These are phyloP conservation scores for Ylistrum balloti DNA, from an alignment of 1,140 invertebrate genomes.

Conservation along the genomic window DNA sequence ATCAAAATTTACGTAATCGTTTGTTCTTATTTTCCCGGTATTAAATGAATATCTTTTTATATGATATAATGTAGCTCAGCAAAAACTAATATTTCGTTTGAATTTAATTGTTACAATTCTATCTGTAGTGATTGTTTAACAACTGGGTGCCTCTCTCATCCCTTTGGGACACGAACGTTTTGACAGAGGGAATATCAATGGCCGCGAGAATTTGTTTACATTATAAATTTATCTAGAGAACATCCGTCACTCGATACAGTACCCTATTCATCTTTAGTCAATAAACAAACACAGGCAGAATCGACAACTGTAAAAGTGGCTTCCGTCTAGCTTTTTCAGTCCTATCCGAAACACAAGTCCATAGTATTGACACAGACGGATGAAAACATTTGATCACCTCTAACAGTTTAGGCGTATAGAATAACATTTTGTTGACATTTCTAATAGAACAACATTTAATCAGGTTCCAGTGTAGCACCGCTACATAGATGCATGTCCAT, in stretches of 20 bases:
- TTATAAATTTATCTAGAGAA: slow-evolving; percentile 2
- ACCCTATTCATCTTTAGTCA: not conserved
- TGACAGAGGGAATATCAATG: not conserved
- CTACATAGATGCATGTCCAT: not conserved
- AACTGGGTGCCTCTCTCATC: not conserved
- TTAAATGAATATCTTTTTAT: no score
- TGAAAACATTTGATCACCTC: not conserved
- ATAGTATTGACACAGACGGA: not conserved
- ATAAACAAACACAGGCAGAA: slow-evolving; percentile 7
- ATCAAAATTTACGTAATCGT: no score
- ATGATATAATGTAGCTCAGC: no score
- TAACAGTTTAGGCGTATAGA: not conserved
- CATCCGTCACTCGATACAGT: not conserved
- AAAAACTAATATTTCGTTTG: no score
- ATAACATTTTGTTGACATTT: not conserved
- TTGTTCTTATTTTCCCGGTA: no score
- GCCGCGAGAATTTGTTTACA: not conserved
- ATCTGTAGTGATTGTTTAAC: no score
- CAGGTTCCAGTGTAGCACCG: not conserved
- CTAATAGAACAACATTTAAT: slow-evolving; percentile 29
- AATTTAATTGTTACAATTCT: no score
- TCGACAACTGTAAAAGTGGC: not conserved
- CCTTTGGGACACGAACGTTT: not conserved
- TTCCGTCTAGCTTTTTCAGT: not conserved
- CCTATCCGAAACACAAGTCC: not conserved